phyloP scores from a whole-genome alignment of 2,797 vertebrate genomes.

The Rhadinocentrus ornatus region DNA sequence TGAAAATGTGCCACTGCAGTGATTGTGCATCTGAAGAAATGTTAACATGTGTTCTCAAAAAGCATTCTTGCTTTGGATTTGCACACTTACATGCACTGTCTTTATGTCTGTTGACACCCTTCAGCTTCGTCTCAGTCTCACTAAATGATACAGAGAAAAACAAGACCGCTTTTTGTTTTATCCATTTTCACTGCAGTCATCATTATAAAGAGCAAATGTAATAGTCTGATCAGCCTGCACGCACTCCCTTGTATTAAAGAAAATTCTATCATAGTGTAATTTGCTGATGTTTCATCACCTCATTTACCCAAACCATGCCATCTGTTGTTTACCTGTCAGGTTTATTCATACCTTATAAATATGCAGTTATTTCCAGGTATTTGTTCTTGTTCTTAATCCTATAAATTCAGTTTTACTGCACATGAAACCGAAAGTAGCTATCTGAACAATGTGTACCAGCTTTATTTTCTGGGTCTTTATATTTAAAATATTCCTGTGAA shows the following conservation, averaged over 20 bases:
- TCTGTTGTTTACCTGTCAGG: conserved; percentile 59
- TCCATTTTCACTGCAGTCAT: conserved; percentile 45
- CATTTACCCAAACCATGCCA: conserved; percentile 31
- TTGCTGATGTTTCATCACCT: conserved; percentile 35
- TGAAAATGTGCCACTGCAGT: conserved; percentile 18
- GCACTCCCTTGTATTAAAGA: conserved; percentile 7
- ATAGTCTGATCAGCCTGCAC: conserved; percentile 42
- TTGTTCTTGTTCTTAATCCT: conserved; percentile 20
- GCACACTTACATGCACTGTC: conserved; percentile 44
- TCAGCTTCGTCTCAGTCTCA: conserved; percentile 56
- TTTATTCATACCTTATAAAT: conserved; percentile 30
- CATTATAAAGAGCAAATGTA: conserved; percentile 50
- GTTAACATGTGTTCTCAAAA: conserved; percentile 26
- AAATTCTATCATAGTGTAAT: conserved; percentile 17
- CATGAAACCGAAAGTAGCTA: conserved; percentile 20
- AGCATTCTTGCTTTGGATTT: conserved; percentile 31
- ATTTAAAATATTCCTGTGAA: conserved; percentile 33
- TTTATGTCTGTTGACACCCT: conserved; percentile 45
- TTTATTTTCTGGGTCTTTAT: conserved; percentile 29
- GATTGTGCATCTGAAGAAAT: conserved; percentile 12
- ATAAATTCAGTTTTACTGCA: conserved; percentile 11
- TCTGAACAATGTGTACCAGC: conserved; percentile 18
- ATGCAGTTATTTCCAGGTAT: conserved; percentile 20
- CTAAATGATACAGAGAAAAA: conserved; percentile 58
- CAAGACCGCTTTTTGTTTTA: conserved; percentile 54